Base-by-base conservation (phyloP, 2,888 invertebrate species). In the Dorcus parallelipipedus region DNA sequence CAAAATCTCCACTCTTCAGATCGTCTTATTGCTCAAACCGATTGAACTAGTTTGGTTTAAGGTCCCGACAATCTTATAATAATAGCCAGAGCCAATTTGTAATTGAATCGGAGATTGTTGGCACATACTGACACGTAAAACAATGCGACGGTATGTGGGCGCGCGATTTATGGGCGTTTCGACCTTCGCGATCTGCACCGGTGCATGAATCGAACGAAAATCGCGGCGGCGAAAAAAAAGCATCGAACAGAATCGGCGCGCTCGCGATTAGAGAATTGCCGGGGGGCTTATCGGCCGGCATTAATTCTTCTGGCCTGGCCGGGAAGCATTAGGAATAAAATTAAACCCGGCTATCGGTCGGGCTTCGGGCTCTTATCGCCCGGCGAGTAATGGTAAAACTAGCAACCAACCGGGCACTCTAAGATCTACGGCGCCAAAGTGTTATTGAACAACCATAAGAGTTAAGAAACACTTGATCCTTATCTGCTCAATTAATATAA, bases 381-480 rank as follows among this genome's bases (percentile, higher is more conserved):
- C 45, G 45, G 14, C 45, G 23, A 55, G 55, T 55, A 55, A 55
- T 49, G 55, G 42, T 50, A 38, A 20, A 49, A 49, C 49, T 55
- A 55, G 49, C 38, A 49, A 41, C 49, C 23, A 43, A 40, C 49
- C 14, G 43, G 50, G 43, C 50, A 43, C 49, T 55, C 33, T 42
- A 52, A 58, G 50, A 58, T 62, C 54, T 51, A 49, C 59, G 60
- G 60, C 62, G 62, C 62, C 60, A 60, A 60, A 58, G 56, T 52
- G 56, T 52, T 52, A 62, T 62, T 62, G 55, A 62, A 59, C 53
- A 48, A 52, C 43, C 20, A 43, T 49, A 59, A 59, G 57, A 63
- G 59, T 59, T 63, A 61, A 61, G 60, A 61, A 63, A 61, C 58
- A 61, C 59, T 61, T 54, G 58, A 61, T 63, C 45, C 43, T 54